Percentiles rank a stretch among this genome's conserved stretches.
Evolutionary conservation across 1,140 invertebrate genomes (phyloP).

Genomic region (Idris sp.): DNA sequence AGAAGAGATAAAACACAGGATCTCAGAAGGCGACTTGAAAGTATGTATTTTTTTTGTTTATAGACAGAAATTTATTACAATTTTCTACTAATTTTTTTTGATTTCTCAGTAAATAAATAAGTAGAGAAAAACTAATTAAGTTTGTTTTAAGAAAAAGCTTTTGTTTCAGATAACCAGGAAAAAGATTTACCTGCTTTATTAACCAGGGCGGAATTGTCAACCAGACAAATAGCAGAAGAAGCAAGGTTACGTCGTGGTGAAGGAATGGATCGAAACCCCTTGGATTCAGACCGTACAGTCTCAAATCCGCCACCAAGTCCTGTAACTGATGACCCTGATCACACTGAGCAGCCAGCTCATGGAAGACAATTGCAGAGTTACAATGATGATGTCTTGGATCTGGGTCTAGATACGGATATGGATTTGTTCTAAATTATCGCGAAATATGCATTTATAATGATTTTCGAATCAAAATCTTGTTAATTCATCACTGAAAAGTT

Average conservation of each 20-base stretch:
- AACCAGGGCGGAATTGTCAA: slow-evolving; percentile 79
- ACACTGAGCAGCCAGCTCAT: slow-evolving; percentile 81
- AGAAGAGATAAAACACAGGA: slow-evolving; percentile 83
- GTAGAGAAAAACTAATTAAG: too few relatives aligned
- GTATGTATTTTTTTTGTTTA: slow-evolving; percentile 74
- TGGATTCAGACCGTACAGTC: slow-evolving; percentile 79
- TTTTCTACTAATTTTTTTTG: too few relatives aligned
- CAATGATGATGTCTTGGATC: slow-evolving; percentile 83
- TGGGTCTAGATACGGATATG: slow-evolving; percentile 85
- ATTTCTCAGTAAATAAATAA: too few relatives aligned
- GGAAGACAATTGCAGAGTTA: slow-evolving; percentile 79
- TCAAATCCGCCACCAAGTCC: slow-evolving; percentile 88
- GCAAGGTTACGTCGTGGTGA: slow-evolving; percentile 75
- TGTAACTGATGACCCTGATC: slow-evolving; percentile 85
- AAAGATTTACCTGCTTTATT: slow-evolving; percentile 81
- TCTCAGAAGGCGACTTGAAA: slow-evolving; percentile 81
- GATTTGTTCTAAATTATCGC: slow-evolving; percentile 86
- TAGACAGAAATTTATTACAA: too few relatives aligned
- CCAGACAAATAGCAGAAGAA: slow-evolving; percentile 77
- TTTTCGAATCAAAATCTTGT: too few relatives aligned
- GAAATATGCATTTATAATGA: too few relatives aligned
- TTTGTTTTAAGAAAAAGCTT: too few relatives aligned
- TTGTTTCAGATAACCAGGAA: slow-evolving; percentile 74
- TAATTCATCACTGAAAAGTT: too few relatives aligned
- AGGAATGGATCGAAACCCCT: slow-evolving; percentile 75